Conservation (phyloP, 1,140 invertebrate genomes). For the Bilobella aurantiaca region DNA sequence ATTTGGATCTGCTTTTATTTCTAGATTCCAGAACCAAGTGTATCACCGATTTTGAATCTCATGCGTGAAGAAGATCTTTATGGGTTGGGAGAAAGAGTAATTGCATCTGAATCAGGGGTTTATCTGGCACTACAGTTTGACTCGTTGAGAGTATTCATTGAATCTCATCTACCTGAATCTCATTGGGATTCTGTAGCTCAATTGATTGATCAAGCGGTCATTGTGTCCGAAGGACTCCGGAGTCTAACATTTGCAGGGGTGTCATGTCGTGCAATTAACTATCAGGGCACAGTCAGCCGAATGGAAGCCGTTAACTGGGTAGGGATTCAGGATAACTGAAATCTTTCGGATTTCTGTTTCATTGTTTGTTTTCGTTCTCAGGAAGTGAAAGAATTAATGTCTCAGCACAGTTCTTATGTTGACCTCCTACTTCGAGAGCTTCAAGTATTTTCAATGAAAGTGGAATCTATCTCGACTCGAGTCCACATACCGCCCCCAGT, state of each 20-base stretch:
- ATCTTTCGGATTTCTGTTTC: background rate
- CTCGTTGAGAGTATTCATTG: conserved; percentile 45
- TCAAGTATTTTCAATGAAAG: conserved; percentile 61
- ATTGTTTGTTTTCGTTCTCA: too few relatives aligned
- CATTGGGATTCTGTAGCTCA: conserved; percentile 31
- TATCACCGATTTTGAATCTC: conserved; percentile 49
- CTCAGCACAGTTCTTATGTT: conserved; percentile 81
- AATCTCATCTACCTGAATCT: conserved; percentile 33
- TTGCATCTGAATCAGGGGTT: conserved; percentile 73
- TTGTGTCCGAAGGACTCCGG: conserved; percentile 47
- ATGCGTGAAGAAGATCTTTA: conserved; percentile 54
- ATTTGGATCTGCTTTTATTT: too few relatives aligned
- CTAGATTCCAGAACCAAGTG: conserved; percentile 50
- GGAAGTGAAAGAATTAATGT: conserved; percentile 80
- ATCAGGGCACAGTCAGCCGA: conserved; percentile 60
- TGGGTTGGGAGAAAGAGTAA: conserved; percentile 71
- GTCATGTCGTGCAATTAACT: conserved; percentile 82
- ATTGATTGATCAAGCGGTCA: conserved; percentile 39
- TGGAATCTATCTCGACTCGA: conserved; percentile 56
- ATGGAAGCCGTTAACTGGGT: conserved; percentile 93
- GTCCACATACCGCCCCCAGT: conserved; percentile 62
- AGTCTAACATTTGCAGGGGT: conserved; percentile 52
- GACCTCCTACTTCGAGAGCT: conserved; percentile 50
- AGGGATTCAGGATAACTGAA: conserved; percentile 45
- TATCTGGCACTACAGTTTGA: conserved; percentile 50